phyloP scores from a whole-genome alignment of 1,140 invertebrate genomes.

The Cherax destructor region DNA sequence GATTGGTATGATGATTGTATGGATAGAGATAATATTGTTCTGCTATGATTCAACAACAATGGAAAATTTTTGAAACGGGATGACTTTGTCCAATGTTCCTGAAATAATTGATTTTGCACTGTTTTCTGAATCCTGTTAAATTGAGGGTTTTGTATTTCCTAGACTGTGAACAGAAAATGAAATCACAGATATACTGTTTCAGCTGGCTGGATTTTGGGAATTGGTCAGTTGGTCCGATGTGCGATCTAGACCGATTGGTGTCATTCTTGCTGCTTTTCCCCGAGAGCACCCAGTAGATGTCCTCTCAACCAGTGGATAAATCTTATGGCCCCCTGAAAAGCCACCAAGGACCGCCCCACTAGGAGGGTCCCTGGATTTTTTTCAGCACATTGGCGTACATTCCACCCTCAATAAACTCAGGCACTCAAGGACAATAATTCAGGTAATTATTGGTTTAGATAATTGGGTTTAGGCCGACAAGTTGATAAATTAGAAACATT shows the following conservation, averaged over 20 bases:
- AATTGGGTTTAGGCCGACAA: no score
- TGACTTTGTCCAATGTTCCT: no score
- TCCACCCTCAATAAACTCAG: constrained; percentile 73
- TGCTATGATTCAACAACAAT: no score
- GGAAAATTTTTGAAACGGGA: no score
- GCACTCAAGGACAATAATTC: constrained; percentile 68
- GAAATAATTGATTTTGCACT: no score
- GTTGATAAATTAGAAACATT: no score
- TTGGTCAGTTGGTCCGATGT: constrained; percentile 75
- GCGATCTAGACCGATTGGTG: constrained; percentile 73
- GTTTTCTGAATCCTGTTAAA: no score
- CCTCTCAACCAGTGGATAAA: constrained; percentile 73
- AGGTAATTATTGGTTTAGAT: constrained; percentile 20
- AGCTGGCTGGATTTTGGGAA: constrained; percentile 74
- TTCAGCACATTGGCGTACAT: constrained; percentile 75
- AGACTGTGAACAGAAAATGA: no score
- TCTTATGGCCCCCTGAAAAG: constrained; percentile 70
- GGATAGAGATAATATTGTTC: no score
- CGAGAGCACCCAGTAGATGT: constrained; percentile 75
- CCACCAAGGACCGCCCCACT: constrained; percentile 68
- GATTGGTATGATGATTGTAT: no score
- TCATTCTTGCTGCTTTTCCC: constrained; percentile 73
- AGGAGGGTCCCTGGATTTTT: constrained; percentile 73
- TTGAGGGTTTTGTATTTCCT: no score
- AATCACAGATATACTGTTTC: neutral